phyloP scores from a whole-genome alignment of 2,888 invertebrate species.

The Caenorhabditis angaria region DNA sequence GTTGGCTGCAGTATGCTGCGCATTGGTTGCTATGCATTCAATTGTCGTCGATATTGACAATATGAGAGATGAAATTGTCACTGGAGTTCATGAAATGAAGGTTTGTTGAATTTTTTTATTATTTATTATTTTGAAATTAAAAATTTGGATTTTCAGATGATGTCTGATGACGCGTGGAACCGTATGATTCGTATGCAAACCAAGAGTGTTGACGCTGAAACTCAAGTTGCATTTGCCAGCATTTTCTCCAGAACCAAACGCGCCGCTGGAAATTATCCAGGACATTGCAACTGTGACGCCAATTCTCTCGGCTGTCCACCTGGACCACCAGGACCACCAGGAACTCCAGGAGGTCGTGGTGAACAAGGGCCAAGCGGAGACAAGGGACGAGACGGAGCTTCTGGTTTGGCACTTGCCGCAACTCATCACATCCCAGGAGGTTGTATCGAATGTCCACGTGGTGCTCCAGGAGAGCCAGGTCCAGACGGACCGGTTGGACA shows the following conservation, averaged over 20 bases:
- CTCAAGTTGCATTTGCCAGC: slow-evolving; percentile 51
- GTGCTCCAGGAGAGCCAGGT: slow-evolving; percentile 53
- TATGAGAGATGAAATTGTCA: slow-evolving; percentile 50
- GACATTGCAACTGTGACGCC: slow-evolving; percentile 51
- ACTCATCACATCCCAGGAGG: slow-evolving; percentile 56
- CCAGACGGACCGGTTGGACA: slow-evolving; percentile 48
- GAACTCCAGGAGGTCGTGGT: slow-evolving; percentile 54
- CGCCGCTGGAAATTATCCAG: slow-evolving; percentile 33
- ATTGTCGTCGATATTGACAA: slow-evolving; percentile 55
- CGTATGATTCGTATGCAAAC: slow-evolving; percentile 49
- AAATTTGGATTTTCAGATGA: slow-evolving; percentile 28
- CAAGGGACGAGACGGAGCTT: slow-evolving; percentile 50
- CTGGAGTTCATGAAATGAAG: slow-evolving; percentile 53
- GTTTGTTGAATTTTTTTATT: slow-evolving; percentile 11
- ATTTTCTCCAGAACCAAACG: slow-evolving; percentile 41
- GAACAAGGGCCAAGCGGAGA: slow-evolving; percentile 53
- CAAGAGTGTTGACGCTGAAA: slow-evolving; percentile 37
- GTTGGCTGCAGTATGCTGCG: slow-evolving; percentile 44
- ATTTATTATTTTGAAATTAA: slow-evolving; percentile 1
- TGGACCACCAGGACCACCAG: slow-evolving; percentile 60
- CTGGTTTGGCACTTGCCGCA: slow-evolving; percentile 48
- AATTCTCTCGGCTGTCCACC: slow-evolving; percentile 56
- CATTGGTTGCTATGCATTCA: slow-evolving; percentile 48
- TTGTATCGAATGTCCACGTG: slow-evolving; percentile 51
- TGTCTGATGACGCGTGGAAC: slow-evolving; percentile 57